These are phyloP conservation scores for Sycophila sp. DNA, from an alignment of 1,140 invertebrate genomes.

Conservation along the genomic window DNA sequence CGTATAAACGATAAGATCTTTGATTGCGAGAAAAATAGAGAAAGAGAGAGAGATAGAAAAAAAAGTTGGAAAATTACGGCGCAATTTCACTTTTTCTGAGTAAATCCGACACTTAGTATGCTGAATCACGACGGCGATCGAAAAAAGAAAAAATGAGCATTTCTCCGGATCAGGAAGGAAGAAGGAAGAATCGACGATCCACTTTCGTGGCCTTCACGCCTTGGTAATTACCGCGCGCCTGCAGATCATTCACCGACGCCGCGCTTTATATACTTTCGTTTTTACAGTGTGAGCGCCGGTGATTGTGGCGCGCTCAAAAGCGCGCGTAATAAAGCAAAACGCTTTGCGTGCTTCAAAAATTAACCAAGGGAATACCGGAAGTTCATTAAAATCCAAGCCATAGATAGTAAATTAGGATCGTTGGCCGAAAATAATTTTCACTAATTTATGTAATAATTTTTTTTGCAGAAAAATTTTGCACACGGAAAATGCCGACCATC, in stretches of 20 bases:
- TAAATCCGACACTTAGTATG: background rate
- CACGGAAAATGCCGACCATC: too few species aligned
- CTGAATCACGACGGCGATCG: too few species aligned
- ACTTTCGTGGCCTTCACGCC: constrained; percentile 60
- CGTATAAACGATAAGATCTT: too few species aligned
- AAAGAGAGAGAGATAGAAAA: constrained; percentile 1
- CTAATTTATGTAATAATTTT: too few species aligned
- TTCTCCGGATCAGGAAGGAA: constrained; percentile 59
- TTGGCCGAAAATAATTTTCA: constrained; percentile 32
- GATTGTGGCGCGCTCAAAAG: background rate
- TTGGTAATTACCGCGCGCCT: background rate
- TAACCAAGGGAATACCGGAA: constrained; percentile 7
- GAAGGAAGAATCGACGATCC: constrained; percentile 33
- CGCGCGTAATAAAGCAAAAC: background rate
- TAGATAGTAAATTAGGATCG: constrained; percentile 19
- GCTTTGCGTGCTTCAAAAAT: background rate
- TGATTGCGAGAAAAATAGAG: background rate
- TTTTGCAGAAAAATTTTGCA: too few species aligned
- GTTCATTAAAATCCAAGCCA: constrained; percentile 19
- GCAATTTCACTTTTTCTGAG: constrained; percentile 42
- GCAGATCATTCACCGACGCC: constrained; percentile 20
- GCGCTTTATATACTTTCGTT: constrained; percentile 49
- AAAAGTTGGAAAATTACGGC: background rate
- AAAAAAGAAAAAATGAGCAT: too few species aligned
- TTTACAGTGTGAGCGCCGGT: constrained; percentile 40